phyloP scores from a whole-genome alignment of 2,888 invertebrate genomes.

The Agrotis clavis region DNA sequence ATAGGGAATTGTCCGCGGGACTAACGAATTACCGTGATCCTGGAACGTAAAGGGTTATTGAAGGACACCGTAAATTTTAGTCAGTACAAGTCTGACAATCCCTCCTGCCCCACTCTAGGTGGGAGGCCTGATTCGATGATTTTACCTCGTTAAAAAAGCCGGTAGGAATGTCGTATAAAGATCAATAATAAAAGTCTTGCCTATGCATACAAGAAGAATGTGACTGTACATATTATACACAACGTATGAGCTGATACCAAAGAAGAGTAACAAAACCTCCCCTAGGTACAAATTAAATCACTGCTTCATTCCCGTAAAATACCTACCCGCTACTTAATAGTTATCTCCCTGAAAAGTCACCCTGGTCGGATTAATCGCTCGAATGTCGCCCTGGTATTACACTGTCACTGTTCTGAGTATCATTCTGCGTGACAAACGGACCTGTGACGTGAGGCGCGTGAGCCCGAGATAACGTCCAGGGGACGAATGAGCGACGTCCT shows the following conservation, averaged over 20 bases:
- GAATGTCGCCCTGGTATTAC: slow-evolving; percentile 64
- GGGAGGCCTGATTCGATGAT: too few species aligned
- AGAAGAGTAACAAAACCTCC: not conserved
- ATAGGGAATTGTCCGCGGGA: too few species aligned
- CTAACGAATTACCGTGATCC: too few species aligned
- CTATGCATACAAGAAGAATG: too few species aligned
- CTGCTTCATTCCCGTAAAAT: not conserved
- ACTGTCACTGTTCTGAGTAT: slow-evolving; percentile 67
- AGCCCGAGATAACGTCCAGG: slow-evolving; percentile 81
- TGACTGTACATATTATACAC: too few species aligned
- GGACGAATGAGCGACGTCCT: slow-evolving; percentile 82
- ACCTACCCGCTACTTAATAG: slow-evolving; percentile 20
- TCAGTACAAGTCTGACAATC: too few species aligned
- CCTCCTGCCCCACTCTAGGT: too few species aligned
- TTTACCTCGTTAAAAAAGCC: too few species aligned
- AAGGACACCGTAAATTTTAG: too few species aligned
- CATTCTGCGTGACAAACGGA: slow-evolving; percentile 79
- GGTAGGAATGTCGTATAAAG: too few species aligned
- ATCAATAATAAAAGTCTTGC: too few species aligned
- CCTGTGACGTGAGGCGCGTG: slow-evolving; percentile 74
- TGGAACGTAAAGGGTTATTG: too few species aligned
- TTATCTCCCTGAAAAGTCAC: slow-evolving; percentile 56
- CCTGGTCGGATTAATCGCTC: slow-evolving; percentile 60
- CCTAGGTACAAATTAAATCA: not conserved
- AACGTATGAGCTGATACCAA: not conserved